Percentiles rank a stretch among this genome's conserved stretches.
Conservation (phyloP, 1,140 invertebrate species). For the Trichonephila clavipes region DNA sequence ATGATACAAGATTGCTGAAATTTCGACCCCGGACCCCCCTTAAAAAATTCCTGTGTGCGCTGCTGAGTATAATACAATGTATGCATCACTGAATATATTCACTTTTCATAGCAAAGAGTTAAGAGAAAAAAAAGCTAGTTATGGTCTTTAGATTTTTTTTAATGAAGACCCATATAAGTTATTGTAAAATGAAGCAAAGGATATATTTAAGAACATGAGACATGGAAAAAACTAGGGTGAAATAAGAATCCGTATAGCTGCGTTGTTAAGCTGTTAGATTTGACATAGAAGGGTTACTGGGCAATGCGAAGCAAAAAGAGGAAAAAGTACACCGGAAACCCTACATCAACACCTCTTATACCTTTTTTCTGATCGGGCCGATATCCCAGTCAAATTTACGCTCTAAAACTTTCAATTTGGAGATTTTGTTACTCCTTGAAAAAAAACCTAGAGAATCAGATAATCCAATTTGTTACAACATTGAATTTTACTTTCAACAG, state of each 20-base stretch:
- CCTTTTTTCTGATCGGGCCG: background rate
- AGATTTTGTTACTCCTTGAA: background rate
- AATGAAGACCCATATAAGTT: conserved; percentile 48
- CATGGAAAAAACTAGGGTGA: conserved; percentile 17
- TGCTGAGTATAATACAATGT: no score
- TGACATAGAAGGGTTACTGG: conserved; percentile 52
- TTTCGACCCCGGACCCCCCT: no score
- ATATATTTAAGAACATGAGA: background rate
- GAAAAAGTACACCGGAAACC: conserved; percentile 36
- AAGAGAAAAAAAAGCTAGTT: no score
- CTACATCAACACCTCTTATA: background rate
- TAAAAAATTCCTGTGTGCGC: no score
- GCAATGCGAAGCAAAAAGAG: background rate
- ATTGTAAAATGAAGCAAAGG: conserved; percentile 29
- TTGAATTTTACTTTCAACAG: background rate
- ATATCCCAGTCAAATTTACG: conserved; percentile 58
- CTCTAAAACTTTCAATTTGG: conserved; percentile 61
- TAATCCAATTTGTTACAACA: background rate
- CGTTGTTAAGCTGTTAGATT: conserved; percentile 47
- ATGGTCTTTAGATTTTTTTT: background rate
- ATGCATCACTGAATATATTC: no score
- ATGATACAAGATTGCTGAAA: no score
- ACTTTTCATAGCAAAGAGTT: no score
- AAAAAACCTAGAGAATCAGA: background rate
- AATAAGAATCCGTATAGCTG: conserved; percentile 59